Percentiles rank a stretch among this genome's conserved stretches.
These are phyloP conservation scores for Ips nitidus DNA, from an alignment of 1,140 invertebrate genomes.

Conservation along the genomic window DNA sequence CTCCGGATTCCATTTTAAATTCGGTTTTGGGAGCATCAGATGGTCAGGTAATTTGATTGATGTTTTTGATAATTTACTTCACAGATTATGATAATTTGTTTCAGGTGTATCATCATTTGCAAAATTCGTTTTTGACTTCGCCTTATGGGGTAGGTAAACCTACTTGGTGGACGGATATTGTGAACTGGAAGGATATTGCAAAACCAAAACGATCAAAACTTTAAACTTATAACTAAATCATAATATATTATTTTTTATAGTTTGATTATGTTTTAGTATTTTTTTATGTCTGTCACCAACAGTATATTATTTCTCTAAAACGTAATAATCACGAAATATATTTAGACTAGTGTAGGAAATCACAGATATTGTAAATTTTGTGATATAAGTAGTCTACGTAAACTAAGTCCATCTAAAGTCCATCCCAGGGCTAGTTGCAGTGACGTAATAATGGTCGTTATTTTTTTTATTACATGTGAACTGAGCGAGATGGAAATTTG, in stretches of 20 bases:
- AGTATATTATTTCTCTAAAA: too few relatives aligned
- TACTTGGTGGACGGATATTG: constrained; percentile 62
- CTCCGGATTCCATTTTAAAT: constrained; percentile 82
- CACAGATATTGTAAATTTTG: too few relatives aligned
- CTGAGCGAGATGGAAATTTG: too few relatives aligned
- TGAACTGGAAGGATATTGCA: constrained; percentile 44
- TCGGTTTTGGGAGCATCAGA: constrained; percentile 78
- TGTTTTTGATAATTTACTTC: constrained; percentile 1
- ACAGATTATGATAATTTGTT: constrained; percentile 40
- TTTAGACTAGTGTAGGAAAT: too few relatives aligned
- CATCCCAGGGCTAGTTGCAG: too few relatives aligned
- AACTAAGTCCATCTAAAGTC: too few relatives aligned
- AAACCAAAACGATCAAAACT: constrained; percentile 12
- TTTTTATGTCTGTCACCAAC: not conserved
- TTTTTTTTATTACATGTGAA: too few relatives aligned
- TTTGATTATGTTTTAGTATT: not conserved
- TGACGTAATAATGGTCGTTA: too few relatives aligned
- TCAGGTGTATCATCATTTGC: constrained; percentile 62
- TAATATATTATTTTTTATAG: constrained; percentile 1
- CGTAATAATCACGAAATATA: too few relatives aligned
- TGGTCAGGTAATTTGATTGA: constrained; percentile 63
- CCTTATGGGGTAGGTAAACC: constrained; percentile 58
- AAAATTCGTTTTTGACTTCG: constrained; percentile 57
- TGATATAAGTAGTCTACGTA: too few relatives aligned
- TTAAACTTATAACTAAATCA: constrained; percentile 10